These are phyloP conservation scores for Sphaerodactylus townsendi DNA, from an alignment of 2,113 vertebrate species.

Conservation along the genomic window DNA sequence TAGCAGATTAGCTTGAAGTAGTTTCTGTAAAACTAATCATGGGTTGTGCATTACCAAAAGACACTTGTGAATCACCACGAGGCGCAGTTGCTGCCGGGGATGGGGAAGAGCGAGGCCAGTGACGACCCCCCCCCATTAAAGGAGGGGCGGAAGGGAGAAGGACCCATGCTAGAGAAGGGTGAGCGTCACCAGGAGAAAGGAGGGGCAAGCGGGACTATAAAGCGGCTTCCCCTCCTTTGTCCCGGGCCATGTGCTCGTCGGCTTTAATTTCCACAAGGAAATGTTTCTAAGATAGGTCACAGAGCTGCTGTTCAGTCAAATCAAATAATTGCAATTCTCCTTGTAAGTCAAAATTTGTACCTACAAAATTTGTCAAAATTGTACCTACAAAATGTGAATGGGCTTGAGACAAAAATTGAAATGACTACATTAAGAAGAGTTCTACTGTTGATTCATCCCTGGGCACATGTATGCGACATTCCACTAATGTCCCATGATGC, in stretches of 20 bases:
- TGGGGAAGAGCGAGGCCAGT: too few species aligned
- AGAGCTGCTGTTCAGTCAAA: background rate
- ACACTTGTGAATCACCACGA: too few species aligned
- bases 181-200: too few species aligned
- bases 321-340: background rate
- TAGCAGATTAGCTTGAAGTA: background rate
- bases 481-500: background rate
- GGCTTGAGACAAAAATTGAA: background rate
- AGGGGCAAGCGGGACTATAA: too few species aligned
- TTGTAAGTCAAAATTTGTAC: background rate
- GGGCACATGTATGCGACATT: too few species aligned
- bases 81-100: too few species aligned
- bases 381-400: background rate
- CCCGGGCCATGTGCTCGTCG: too few species aligned
- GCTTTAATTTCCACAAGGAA: background rate
- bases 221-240: too few species aligned
- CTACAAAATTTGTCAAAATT: background rate
- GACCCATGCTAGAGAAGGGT: too few species aligned
- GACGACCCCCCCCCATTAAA: too few species aligned
- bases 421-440: background rate
- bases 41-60: background rate
- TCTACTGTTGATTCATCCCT: background rate
- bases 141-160: too few species aligned
- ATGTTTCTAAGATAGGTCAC: background rate
- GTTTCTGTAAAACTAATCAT: background rate